Evolutionary conservation across 2,797 vertebrate species (phyloP), one percentile per base, ranked within the genome.

Genomic region (Enteromius anoplus): DNA sequence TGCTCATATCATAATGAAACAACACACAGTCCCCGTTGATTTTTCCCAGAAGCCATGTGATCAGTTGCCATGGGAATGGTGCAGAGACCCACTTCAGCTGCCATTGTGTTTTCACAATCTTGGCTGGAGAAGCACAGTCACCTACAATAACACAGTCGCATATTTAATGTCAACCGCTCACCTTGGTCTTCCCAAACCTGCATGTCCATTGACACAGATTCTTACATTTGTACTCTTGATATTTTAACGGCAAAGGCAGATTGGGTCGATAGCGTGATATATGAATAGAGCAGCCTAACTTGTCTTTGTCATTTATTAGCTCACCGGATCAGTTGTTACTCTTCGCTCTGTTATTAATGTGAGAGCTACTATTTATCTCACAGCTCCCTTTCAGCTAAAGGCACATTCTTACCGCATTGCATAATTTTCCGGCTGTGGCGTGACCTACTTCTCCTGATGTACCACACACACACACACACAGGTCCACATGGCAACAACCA

Each of bases 1-100:
- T 58, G 76, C 73, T 83, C 79, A 86, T 85, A 85, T 85, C 85
- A 88, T 82, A 88, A 89, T 87, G 83, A 88, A 88, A 86, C 82
- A 84, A 88, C 84, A 90, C 85, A 84, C 87, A 86, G 82, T 90
- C 86, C 91, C 91, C 70, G 79, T 92, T 92, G 90, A 82, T 87
- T 79, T 88, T 87, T 91, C 86, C 89, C 89, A 87, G 89, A 88
- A 91, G 83, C 91, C 90, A 88, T 45, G 83, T 86, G 87, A 88
- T 84, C 82, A 86, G 90, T 93, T 95, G 91, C 92, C 91, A 89
- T 89, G 90, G 92, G 89, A 87, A 92, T 68, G 77, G 88, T 87
- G 85, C 86, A 90, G 90, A 93, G 92, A 90, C 91, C 91, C 85
- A 85, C 86, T 89, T 88, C 91, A 88, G 78, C 87, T 89, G 85